Evolutionary conservation across 2,797 vertebrate species (phyloP).

Genomic region (Phylloscopus collybita): DNA sequence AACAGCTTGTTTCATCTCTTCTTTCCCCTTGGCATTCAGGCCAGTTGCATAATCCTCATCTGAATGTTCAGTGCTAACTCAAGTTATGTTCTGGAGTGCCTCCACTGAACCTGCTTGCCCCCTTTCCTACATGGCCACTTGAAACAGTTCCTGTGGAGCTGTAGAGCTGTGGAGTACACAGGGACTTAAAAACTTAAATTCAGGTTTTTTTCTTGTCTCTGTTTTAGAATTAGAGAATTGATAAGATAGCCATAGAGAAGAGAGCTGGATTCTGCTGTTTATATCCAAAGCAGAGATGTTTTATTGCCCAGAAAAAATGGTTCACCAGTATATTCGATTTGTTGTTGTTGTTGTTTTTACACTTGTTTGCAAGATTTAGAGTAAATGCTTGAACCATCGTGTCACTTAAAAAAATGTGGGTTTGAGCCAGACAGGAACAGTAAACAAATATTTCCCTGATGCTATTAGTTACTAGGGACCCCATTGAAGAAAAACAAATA

Average conservation of each 20-base stretch:
- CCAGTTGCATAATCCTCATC: background rate
- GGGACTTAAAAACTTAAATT: background rate
- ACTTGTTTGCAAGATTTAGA: background rate
- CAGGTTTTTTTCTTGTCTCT: background rate
- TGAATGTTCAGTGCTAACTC: background rate
- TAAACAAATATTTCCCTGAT: slow-evolving; percentile 19
- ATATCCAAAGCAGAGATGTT: background rate
- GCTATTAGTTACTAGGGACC: background rate
- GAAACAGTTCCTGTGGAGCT: background rate
- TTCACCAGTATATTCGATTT: background rate
- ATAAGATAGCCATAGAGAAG: background rate
- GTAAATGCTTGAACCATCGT: background rate
- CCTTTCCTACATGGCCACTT: background rate
- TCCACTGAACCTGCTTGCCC: background rate
- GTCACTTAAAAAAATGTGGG: background rate
- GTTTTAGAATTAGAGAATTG: slow-evolving; percentile 1
- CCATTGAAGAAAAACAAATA: background rate
- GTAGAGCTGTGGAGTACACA: background rate
- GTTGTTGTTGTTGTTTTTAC: background rate
- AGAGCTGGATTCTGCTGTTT: background rate
- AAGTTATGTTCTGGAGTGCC: background rate
- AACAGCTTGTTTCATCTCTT: background rate
- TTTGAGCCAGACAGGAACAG: background rate
- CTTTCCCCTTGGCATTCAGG: background rate
- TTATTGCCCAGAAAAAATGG: background rate